A percentile compares a stretch with the other conserved stretches of the same genome.
Conservation (phyloP, 2,888 invertebrate species). For the Charanyca ferruginea region DNA sequence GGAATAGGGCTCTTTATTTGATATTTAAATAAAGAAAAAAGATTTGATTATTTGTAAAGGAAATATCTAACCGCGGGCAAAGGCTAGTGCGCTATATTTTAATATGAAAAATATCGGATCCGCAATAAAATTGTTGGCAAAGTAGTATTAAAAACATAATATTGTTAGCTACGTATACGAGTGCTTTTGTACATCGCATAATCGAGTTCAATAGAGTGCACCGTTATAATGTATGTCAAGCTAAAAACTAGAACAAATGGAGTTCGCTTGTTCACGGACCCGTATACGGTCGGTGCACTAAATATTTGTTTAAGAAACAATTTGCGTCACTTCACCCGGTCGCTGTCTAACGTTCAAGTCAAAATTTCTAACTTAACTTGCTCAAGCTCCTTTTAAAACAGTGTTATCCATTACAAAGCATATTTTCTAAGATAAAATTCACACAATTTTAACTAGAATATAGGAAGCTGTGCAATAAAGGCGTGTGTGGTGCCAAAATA, state of each 20-base stretch:
- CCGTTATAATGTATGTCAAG: conserved; percentile 16
- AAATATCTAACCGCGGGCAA: too few relatives aligned
- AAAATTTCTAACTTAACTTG: conserved; percentile 35
- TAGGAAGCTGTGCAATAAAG: conserved; percentile 67
- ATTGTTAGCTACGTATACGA: not conserved
- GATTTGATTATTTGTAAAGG: too few relatives aligned
- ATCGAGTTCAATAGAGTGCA: not conserved
- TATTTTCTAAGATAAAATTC: conserved; percentile 60
- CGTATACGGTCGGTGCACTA: conserved; percentile 14
- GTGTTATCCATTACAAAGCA: conserved; percentile 60
- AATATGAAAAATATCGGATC: too few relatives aligned
- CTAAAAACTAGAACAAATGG: conserved; percentile 23
- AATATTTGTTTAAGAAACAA: conserved; percentile 48
- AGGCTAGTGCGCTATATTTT: too few relatives aligned
- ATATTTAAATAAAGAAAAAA: not conserved
- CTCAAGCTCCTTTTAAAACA: conserved; percentile 47
- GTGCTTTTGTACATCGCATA: not conserved
- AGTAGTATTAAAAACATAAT: too few relatives aligned
- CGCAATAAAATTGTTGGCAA: too few relatives aligned
- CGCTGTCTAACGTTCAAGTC: conserved; percentile 27
- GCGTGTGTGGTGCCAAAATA: conserved; percentile 80
- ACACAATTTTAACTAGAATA: conserved; percentile 63
- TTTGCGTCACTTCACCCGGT: conserved; percentile 24
- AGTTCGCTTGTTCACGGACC: conserved; percentile 7
- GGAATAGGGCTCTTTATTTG: not conserved